These are phyloP conservation scores for Tethya wilhelma DNA, from an alignment of 37 sponge, comb jelly and placozoan genomes.

Conservation along the genomic window DNA sequence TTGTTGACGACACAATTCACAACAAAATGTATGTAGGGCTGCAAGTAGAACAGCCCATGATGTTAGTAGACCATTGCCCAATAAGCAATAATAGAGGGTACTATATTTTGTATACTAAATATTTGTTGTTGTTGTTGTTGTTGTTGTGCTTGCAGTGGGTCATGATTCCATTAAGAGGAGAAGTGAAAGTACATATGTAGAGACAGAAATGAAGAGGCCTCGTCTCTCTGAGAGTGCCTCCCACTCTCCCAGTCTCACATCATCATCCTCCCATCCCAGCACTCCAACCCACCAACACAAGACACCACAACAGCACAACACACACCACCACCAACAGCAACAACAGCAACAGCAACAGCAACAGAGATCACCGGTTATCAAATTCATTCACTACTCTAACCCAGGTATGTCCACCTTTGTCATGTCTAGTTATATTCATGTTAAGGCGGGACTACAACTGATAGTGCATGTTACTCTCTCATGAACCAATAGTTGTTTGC, in stretches of 20 bases:
- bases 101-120: too few relatives aligned
- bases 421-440: too few relatives aligned
- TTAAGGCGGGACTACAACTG: too few relatives aligned
- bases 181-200: neutral
- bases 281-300: neutral
- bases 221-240: slow-evolving; percentile 30
- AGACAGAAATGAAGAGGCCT: slow-evolving; percentile 25
- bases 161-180: neutral
- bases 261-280: slow-evolving; percentile 30
- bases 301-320: slow-evolving; percentile 18
- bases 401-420: slow-evolving; percentile 1
- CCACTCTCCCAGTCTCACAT: slow-evolving; percentile 24
- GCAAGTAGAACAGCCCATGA: slow-evolving; percentile 23
- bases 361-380: slow-evolving; percentile 67
- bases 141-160: too few relatives aligned
- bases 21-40: too few relatives aligned
- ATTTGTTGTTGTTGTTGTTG: too few relatives aligned
- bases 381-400: slow-evolving; percentile 41
- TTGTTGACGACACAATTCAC: too few relatives aligned
- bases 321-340: slow-evolving; percentile 20
- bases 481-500: too few relatives aligned
- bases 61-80: too few relatives aligned
- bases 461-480: too few relatives aligned
- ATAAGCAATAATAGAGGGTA: too few relatives aligned
- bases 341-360: neutral